Conservation (phyloP, 2,113 vertebrate species). For the Bagarius yarrelli region DNA sequence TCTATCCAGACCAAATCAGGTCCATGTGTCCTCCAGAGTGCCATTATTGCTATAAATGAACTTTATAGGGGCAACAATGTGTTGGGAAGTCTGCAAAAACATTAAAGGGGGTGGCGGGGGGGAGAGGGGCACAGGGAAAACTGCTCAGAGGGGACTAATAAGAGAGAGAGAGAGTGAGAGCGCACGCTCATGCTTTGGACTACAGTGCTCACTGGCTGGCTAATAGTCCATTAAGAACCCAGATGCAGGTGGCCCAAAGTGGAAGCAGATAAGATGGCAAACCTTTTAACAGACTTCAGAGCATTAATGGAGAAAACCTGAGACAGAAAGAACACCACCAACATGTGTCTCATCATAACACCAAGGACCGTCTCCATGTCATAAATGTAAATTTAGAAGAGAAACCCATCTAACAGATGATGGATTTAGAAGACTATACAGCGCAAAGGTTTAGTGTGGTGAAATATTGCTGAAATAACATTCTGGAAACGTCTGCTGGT, state of each 20-base stretch:
- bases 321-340: neutral
- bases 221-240: conserved; percentile 60
- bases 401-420: neutral
- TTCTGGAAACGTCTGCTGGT: neutral
- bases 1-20: conserved; percentile 75
- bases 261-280: conserved; percentile 58
- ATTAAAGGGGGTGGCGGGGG: conserved; percentile 57
- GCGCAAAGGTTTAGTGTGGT: too few relatives aligned
- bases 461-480: neutral
- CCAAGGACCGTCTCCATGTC: neutral
- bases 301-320: conserved; percentile 45
- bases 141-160: conserved; percentile 62
- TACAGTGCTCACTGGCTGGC: conserved; percentile 24
- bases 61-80: conserved; percentile 79
- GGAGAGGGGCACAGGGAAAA: conserved; percentile 44
- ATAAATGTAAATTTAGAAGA: neutral
- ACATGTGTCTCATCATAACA: neutral
- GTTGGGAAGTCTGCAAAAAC: conserved; percentile 67
- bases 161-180: conserved; percentile 48
- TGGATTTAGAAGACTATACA: neutral
- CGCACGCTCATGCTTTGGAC: conserved; percentile 1
- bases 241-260: conserved; percentile 58
- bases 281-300: conserved; percentile 55
- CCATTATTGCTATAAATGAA: conserved; percentile 75
- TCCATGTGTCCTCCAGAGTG: conserved; percentile 77